phyloP scores from a whole-genome alignment of 2,888 invertebrate species.

The Exephanes ischioxanthus region DNA sequence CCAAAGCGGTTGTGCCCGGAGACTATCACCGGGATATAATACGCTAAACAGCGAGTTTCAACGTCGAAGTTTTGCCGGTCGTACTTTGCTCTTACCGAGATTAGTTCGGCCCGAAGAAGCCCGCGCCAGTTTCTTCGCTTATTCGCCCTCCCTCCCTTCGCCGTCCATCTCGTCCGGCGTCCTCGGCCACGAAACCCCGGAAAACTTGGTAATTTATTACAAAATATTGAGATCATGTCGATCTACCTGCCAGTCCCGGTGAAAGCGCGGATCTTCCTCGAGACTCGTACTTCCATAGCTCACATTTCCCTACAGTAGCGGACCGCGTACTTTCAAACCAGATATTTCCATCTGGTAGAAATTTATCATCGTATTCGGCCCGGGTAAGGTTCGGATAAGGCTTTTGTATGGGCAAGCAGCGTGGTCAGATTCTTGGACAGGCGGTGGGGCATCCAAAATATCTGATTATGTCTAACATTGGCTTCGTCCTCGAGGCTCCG shows the following conservation, averaged over 20 bases:
- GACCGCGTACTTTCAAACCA: background rate
- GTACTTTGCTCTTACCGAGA: conserved; percentile 73
- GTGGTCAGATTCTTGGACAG: background rate
- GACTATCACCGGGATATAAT: conserved; percentile 69
- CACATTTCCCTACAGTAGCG: background rate
- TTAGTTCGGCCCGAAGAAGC: conserved; percentile 66
- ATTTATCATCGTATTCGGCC: background rate
- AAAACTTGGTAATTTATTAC: conserved; percentile 76
- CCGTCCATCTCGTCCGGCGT: conserved; percentile 50
- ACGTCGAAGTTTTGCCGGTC: conserved; percentile 66
- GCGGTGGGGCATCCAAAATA: background rate
- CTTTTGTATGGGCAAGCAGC: background rate
- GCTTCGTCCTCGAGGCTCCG: background rate
- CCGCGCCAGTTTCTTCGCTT: conserved; percentile 26
- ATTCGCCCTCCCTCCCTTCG: conserved; percentile 20
- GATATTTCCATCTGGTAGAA: background rate
- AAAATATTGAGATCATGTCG: conserved; percentile 74
- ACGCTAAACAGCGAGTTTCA: conserved; percentile 71
- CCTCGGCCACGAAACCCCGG: conserved; percentile 27
- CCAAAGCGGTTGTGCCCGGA: conserved; percentile 64
- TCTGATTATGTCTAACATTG: background rate
- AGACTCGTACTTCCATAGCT: background rate
- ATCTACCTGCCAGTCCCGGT: conserved; percentile 38
- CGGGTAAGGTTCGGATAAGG: background rate
- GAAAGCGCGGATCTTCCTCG: background rate